Evolutionary conservation across 2,113 vertebrate genomes (phyloP), one percentile per base, ranked within the genome.

Genomic region (Sciurus niger): DNA sequence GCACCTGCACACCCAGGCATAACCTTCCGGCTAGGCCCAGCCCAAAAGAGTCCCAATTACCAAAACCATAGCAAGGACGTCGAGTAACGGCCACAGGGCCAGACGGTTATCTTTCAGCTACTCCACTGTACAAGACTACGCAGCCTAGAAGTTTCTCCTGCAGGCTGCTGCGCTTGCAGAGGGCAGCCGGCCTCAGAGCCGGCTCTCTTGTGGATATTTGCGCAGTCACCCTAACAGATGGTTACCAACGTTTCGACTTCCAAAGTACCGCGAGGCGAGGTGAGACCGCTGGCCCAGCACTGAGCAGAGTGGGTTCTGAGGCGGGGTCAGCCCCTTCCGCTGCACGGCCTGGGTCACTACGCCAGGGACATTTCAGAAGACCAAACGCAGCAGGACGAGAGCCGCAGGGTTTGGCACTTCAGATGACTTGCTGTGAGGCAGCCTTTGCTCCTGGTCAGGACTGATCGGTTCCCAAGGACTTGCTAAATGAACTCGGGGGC

Each of bases 271-370:
- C 6, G 40, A 63, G 37, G 77, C 67, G 30, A 24, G 40, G 9
- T 0, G 22, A 46, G 51, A n/a, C 73, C 37, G 0, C 58, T 72
- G 70, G 20, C 17, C 48, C 73, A 25, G 34, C 30, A 30, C 32
- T 46, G 90, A 76, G 60, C 25, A 84, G 46, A 68, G 58, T 32
- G 37, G 63, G 14, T 55, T 70, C n/a, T 53, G 46, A 65, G 43
- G 17, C 17, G n/a, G 17, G 2, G 16, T 10, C 25, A 48, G 4
- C 5, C 10, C 25, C 24, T 37, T 8, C 9, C 43, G 5, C 0
- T 68, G 8, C 1, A 12, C 28, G 20, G 4, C 32, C 7, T 11
- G 32, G 20, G 25, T 58, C 84, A 77, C 17, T 51, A 74, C 8
- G 17, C 7, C 43, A 43, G 0, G 22, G 40, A 92, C n/a, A 68